These are phyloP conservation scores for Marcusenius ussheri DNA, from an alignment of 2,113 vertebrate species.

Conservation along the genomic window DNA sequence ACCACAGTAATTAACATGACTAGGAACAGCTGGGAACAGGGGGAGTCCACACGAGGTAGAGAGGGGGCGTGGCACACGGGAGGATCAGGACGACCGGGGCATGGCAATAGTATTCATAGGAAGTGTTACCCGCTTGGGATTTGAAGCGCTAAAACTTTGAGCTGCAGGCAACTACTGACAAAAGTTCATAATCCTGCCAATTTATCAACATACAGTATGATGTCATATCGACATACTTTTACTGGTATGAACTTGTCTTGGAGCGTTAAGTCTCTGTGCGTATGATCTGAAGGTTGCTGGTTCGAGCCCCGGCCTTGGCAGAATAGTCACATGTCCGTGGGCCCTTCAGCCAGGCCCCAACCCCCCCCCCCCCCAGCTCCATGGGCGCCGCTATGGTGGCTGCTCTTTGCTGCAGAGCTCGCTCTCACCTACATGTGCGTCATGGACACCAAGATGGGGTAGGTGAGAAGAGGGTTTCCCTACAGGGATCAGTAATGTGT, in stretches of 20 bases:
- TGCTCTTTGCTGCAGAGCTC: neutral
- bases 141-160: neutral
- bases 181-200: neutral
- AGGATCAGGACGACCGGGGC: too few species aligned
- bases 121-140: neutral
- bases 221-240: neutral
- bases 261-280: neutral
- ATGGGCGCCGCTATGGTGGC: neutral
- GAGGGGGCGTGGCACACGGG: too few species aligned
- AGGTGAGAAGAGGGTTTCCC: neutral
- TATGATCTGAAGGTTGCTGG: neutral
- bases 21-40: too few species aligned
- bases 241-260: neutral
- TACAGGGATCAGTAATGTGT: neutral
- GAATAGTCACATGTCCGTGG: neutral
- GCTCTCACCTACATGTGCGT: neutral
- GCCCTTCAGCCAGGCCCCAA: neutral
- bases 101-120: neutral
- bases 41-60: too few species aligned
- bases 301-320: neutral
- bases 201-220: neutral
- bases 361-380: neutral
- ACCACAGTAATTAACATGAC: too few species aligned
- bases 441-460: neutral
- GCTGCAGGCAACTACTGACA: neutral